A percentile compares a stretch with the other conserved stretches of the same genome.
phyloP scores from a whole-genome alignment of 2,797 vertebrate genomes.

The Phaenicophaeus curvirostris region DNA sequence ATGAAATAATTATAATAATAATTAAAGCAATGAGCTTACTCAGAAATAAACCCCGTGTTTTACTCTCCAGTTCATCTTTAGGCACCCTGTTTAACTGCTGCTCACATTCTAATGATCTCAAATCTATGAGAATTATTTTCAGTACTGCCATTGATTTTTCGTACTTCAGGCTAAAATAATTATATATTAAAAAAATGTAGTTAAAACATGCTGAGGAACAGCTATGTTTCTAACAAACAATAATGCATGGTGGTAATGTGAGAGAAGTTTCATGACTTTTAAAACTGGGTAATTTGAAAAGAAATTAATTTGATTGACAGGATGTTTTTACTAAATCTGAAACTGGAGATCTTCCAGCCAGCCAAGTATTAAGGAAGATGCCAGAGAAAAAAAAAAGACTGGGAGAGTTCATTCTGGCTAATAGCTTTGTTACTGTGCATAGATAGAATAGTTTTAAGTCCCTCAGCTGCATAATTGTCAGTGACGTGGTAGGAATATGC shows the following conservation, averaged over 20 bases:
- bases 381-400: not conserved
- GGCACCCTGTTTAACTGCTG: not conserved
- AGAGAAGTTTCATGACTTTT: not conserved
- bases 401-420: not conserved
- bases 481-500: accelerated
- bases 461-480: not conserved
- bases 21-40: not conserved
- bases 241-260: not conserved
- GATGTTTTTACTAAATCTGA: not conserved
- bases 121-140: constrained; percentile 51
- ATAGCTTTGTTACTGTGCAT: not conserved
- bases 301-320: not conserved
- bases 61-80: not conserved
- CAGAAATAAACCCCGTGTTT: constrained; percentile 19
- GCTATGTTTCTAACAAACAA: not conserved
- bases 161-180: constrained; percentile 30
- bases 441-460: not conserved
- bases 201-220: not conserved
- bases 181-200: not conserved
- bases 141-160: constrained; percentile 4
- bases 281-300: constrained; percentile 4
- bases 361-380: not conserved
- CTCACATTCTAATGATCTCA: not conserved
- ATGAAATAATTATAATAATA: not conserved
- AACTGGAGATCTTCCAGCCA: not conserved